These are phyloP conservation scores for Anadara kagoshimensis DNA, from an alignment of 1,140 invertebrate species.

Conservation along the genomic window DNA sequence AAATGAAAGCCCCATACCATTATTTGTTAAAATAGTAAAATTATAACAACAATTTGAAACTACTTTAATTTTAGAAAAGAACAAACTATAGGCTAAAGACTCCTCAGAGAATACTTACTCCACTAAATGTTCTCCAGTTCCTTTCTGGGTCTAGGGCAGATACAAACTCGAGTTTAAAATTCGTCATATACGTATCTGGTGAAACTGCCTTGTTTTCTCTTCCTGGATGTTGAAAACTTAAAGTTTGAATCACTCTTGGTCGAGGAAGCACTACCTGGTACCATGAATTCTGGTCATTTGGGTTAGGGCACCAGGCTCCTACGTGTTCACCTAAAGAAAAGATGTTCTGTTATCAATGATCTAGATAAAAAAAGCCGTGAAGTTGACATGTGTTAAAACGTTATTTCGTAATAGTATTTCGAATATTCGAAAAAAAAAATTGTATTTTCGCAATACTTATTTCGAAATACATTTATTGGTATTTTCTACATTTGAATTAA, in stretches of 20 bases:
- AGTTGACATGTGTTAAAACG: no score
- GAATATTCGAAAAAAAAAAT: no score
- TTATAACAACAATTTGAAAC: no score
- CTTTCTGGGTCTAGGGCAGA: conserved; percentile 13
- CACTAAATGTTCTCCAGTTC: conserved; percentile 29
- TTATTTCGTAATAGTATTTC: no score
- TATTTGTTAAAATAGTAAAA: background rate
- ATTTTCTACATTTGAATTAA: no score
- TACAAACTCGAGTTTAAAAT: conserved; percentile 27
- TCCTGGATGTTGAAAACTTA: conserved; percentile 29
- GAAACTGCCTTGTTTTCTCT: background rate
- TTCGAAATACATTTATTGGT: no score
- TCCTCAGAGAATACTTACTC: conserved; percentile 16
- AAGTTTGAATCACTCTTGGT: conserved; percentile 13
- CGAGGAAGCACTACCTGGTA: conserved; percentile 29
- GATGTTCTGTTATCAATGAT: background rate
- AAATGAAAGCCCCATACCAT: background rate
- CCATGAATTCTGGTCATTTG: conserved; percentile 27
- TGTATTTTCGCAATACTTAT: no score
- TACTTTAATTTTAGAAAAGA: no score
- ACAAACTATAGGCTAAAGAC: no score
- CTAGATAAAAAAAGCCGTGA: background rate
- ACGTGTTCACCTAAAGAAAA: conserved; percentile 15
- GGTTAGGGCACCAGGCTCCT: conserved; percentile 40
- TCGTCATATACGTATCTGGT: conserved; percentile 34